Evolutionary conservation across 2,113 vertebrate genomes (phyloP).

Genomic region (Barbus barbus): DNA sequence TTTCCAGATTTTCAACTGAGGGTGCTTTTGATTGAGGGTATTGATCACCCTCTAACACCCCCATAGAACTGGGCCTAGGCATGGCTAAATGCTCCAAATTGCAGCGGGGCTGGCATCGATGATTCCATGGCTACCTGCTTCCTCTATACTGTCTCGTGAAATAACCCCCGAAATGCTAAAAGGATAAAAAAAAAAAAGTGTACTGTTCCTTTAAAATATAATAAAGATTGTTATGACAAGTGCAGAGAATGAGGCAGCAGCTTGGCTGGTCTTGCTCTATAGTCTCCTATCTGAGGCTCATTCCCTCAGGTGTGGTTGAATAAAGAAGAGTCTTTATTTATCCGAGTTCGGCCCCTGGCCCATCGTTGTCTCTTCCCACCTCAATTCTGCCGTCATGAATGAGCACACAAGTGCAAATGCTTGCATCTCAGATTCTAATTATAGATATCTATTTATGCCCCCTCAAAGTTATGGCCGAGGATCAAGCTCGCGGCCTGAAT

Average conservation of each 20-base stretch:
- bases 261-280: neutral
- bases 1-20: too few relatives aligned
- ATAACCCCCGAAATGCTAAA: neutral
- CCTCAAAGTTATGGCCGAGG: constrained; percentile 54
- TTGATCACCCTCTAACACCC: too few relatives aligned
- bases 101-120: too few relatives aligned
- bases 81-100: too few relatives aligned
- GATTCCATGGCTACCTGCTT: too few relatives aligned
- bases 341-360: constrained; percentile 11
- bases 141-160: neutral
- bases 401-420: constrained; percentile 39
- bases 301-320: constrained; percentile 12
- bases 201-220: neutral
- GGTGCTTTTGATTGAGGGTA: too few relatives aligned
- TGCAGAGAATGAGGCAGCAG: neutral
- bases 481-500: constrained; percentile 55
- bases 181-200: neutral
- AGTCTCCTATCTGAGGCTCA: constrained; percentile 29
- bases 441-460: constrained; percentile 65
- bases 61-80: too few relatives aligned
- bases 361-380: constrained; percentile 8
- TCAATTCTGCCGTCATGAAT: constrained; percentile 41
- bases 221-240: neutral
- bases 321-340: constrained; percentile 36
- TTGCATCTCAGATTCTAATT: constrained; percentile 65